phyloP scores from a whole-genome alignment of 2,888 invertebrate species.

The Camponotus fellah region DNA sequence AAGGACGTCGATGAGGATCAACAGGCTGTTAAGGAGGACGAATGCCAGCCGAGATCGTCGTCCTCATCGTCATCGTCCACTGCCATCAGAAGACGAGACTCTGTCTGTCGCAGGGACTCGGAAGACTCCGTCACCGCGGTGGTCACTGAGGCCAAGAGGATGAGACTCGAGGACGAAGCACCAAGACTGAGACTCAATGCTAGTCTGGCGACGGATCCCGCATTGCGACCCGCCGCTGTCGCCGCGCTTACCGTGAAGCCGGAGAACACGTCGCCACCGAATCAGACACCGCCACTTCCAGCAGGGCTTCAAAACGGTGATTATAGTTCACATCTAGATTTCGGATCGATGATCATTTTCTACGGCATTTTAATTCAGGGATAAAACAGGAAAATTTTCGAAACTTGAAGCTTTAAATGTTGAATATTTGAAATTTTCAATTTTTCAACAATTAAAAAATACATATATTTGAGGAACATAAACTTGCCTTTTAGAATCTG shows the following conservation, averaged over 20 bases:
- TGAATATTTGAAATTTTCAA: not conserved
- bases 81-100: constrained; percentile 70
- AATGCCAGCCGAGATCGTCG: constrained; percentile 74
- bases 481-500: not conserved
- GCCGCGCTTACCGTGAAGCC: constrained; percentile 85
- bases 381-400: not conserved
- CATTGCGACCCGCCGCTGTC: constrained; percentile 90
- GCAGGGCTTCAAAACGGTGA: constrained; percentile 84
- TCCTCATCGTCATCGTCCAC: constrained; percentile 71
- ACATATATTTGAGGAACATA: not conserved
- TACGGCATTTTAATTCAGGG: not conserved
- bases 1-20: constrained; percentile 78
- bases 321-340: not conserved
- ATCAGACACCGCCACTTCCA: constrained; percentile 78
- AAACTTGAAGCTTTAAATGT: not conserved
- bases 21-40: constrained; percentile 77
- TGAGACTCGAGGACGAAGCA: constrained; percentile 83
- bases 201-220: constrained; percentile 94
- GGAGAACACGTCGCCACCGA: constrained; percentile 81
- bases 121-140: constrained; percentile 76
- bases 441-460: not conserved
- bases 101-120: constrained; percentile 76
- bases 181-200: constrained; percentile 93
- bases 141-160: constrained; percentile 80
- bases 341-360: not conserved